Evolutionary conservation across 2,797 vertebrate genomes (phyloP), one percentile per base, ranked within the genome.

Genomic region (Hafferia zeledoni): DNA sequence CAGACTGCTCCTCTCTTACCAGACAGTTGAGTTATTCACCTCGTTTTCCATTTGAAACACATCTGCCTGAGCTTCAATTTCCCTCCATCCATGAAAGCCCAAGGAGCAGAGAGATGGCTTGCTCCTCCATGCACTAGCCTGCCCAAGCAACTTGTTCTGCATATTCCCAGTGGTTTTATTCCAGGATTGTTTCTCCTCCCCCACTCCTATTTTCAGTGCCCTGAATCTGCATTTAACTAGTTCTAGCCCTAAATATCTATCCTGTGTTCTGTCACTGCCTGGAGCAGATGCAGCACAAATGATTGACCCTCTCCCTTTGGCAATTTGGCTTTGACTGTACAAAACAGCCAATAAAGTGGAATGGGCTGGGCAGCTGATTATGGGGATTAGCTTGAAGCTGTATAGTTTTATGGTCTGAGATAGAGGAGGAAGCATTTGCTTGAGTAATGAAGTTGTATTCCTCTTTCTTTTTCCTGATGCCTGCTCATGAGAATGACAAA

Each of bases 291-390:
- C 47, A 93, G 59, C 1, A 4, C 70, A 70, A 95, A 96, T 4
- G 55, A 96, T 95, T 89, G 91, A 90, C 83, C 77, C 65, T 80
- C 44, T 93, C 43, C 92, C 95, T 93, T 43, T 25, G 74, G 87
- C 95, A 56, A 17, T 96, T 93, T 95, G 83, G 52, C 87, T 94
- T 89, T 79, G 92, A 70, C 91, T 91, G 80, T 77, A 76, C 69
- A 81, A 68, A 96, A 75, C 89, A 96, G 41, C 85, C 93, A 84
- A 91, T 95, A 90, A 96, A 94, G 74, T 59, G 56, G 85, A 88
- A 95, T 93, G 80, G 77, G 64, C 63, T 88, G 64, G 80, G 83
- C 77, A 89, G 80, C 77, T 89, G 60, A 67, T 93, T 19, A 80
- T 7, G 11, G 41, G 76, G 47, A 79, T 89, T 83, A 47, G 72